Percentiles rank a stretch among this genome's conserved stretches.
These are phyloP conservation scores for Amphipoea lucens DNA, from an alignment of 2,888 invertebrate genomes.

Conservation along the genomic window DNA sequence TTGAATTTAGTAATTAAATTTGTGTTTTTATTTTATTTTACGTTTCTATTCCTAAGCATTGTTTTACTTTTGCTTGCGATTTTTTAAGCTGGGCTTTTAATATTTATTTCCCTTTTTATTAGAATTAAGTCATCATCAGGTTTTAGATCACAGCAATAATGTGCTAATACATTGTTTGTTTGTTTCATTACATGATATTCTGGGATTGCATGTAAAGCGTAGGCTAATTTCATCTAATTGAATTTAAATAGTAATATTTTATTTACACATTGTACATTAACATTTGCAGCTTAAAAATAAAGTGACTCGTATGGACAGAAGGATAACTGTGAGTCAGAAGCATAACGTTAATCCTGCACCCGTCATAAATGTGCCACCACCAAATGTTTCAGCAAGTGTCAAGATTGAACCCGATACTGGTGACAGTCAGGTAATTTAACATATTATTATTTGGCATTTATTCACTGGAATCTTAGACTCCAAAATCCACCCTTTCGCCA, in stretches of 20 bases:
- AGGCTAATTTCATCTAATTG: not conserved
- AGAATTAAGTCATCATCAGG: not conserved
- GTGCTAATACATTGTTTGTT: not conserved
- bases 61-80: constrained; percentile 20
- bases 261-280: constrained; percentile 36
- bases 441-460: not conserved
- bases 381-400: constrained; percentile 66
- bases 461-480: not conserved
- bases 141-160: not conserved
- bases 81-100: constrained; percentile 1
- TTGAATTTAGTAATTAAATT: not conserved
- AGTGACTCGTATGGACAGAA: constrained; percentile 92
- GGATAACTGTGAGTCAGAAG: constrained; percentile 85
- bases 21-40: not conserved
- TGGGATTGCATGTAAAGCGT: constrained; percentile 1
- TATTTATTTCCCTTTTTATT: not conserved
- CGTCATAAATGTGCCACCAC: constrained; percentile 71
- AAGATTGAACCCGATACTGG: constrained; percentile 70
- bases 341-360: constrained; percentile 77
- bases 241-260: constrained; percentile 11
- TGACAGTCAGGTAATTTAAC: constrained; percentile 68
- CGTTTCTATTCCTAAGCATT: not conserved
- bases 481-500: not conserved
- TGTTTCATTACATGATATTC: constrained; percentile 3
- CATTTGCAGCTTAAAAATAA: constrained; percentile 91